These are phyloP conservation scores for Centropus unirufus DNA, from an alignment of 2,113 vertebrate species.

Conservation along the genomic window DNA sequence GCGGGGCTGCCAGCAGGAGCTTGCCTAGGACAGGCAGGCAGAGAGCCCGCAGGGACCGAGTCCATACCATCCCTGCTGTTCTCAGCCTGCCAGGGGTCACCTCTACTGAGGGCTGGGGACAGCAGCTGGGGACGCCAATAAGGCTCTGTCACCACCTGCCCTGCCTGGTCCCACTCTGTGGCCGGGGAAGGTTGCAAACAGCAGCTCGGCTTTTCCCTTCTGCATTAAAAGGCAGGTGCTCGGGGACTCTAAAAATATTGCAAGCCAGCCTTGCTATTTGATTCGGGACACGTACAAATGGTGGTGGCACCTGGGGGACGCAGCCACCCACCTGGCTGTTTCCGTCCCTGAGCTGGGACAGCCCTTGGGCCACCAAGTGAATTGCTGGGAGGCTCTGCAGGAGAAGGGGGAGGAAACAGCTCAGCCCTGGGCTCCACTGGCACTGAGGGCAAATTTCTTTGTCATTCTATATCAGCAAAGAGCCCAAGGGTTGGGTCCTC, in stretches of 20 bases:
- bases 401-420: neutral
- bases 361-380: neutral
- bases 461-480: neutral
- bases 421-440: neutral
- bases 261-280: neutral
- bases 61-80: fast-evolving
- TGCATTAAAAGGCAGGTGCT: neutral
- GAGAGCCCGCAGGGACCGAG: neutral
- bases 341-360: neutral
- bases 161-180: neutral
- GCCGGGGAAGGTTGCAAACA: neutral
- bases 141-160: conserved; percentile 24
- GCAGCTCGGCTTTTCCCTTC: neutral
- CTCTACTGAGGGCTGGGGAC: neutral
- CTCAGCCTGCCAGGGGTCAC: neutral
- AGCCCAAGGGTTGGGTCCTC: neutral
- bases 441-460: fast-evolving
- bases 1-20: neutral
- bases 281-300: fast-evolving
- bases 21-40: neutral
- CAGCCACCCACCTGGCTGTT: neutral
- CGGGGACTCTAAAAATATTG: neutral
- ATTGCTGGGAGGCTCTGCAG: neutral
- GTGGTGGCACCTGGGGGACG: fast-evolving
- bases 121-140: conserved; percentile 31